Evolutionary conservation across 2,113 vertebrate species (phyloP).

Genomic region (Chroicocephalus ridibundus): DNA sequence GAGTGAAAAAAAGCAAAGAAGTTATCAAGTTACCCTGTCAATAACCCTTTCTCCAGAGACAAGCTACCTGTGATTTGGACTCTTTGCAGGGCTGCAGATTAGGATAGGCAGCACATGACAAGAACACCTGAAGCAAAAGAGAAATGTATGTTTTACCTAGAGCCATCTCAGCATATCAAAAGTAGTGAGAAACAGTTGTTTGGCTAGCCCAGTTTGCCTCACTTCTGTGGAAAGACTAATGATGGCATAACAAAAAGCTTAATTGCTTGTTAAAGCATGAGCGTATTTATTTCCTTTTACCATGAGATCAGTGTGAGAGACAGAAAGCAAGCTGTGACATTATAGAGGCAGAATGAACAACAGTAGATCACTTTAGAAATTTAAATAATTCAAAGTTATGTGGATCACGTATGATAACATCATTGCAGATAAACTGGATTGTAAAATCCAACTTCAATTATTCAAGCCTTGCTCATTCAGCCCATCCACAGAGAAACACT

Average conservation of each 20-base stretch:
- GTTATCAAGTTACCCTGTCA: not conserved
- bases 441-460: not conserved
- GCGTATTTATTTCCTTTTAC: not conserved
- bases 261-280: not conserved
- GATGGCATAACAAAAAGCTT: not conserved
- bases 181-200: not conserved
- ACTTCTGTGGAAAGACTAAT: not conserved
- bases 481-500: not conserved
- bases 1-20: not conserved
- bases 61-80: not conserved
- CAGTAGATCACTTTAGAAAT: not conserved
- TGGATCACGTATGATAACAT: not conserved
- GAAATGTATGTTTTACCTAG: not conserved
- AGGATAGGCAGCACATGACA: not conserved
- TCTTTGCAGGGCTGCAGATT: not conserved
- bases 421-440: not conserved
- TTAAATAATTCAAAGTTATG: slow-evolving; percentile 22
- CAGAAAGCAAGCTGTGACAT: not conserved
- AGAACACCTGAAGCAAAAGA: not conserved
- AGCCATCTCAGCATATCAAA: not conserved
- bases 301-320: not conserved
- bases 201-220: not conserved
- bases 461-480: not conserved
- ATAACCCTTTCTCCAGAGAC: not conserved
- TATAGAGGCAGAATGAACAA: not conserved